Evolutionary conservation across 1,140 invertebrate genomes (phyloP).

Genomic region (Sitobion miscanthi): DNA sequence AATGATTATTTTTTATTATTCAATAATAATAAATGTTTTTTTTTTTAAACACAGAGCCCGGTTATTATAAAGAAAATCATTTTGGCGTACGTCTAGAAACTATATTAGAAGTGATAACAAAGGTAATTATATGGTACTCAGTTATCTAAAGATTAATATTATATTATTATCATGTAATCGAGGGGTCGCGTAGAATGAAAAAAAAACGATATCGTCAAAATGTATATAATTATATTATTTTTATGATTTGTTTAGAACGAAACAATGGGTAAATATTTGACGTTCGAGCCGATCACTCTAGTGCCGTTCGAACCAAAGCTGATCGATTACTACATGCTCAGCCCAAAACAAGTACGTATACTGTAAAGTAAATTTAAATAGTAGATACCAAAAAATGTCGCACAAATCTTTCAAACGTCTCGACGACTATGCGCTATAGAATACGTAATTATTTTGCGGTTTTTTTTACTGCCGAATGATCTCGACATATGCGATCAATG

Average conservation of each 20-base stretch:
- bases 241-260: not conserved
- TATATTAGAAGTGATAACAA: slow-evolving; percentile 81
- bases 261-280: slow-evolving; percentile 65
- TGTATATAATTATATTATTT: not conserved
- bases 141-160: not conserved
- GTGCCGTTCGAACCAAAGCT: slow-evolving; percentile 93
- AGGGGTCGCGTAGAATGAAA: not conserved
- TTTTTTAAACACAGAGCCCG: slow-evolving; percentile 70
- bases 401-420: not conserved
- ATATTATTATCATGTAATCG: not conserved
- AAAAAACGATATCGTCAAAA: not conserved
- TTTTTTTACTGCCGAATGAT: no score
- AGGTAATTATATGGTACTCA: slow-evolving; percentile 58
- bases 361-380: not conserved
- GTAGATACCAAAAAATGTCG: not conserved
- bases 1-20: not conserved
- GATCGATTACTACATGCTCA: slow-evolving; percentile 80
- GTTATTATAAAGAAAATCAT: slow-evolving; percentile 79
- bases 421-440: not conserved
- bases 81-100: slow-evolving; percentile 94
- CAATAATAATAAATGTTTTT: not conserved
- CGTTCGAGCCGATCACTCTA: slow-evolving; percentile 84
- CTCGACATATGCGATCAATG: no score
- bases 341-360: slow-evolving; percentile 71
- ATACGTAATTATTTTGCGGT: no score